A percentile compares a stretch with the other conserved stretches of the same genome.
Evolutionary conservation across 2,888 invertebrate genomes (phyloP).

Genomic region (Dryadula phaetusa): DNA sequence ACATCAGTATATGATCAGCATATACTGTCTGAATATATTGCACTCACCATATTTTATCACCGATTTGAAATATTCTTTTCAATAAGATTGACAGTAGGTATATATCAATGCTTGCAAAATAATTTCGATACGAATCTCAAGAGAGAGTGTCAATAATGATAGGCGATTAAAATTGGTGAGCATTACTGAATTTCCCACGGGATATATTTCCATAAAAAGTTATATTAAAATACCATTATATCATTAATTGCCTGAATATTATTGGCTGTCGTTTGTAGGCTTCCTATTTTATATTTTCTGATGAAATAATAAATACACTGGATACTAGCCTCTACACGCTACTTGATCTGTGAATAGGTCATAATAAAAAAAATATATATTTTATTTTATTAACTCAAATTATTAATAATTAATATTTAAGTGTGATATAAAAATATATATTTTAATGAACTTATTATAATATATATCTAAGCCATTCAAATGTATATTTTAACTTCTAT

Average conservation of each 20-base stretch:
- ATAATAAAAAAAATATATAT: background rate
- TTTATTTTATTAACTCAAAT: too few species aligned
- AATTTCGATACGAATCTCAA: conserved; percentile 44
- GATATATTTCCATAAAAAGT: conserved; percentile 42
- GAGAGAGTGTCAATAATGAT: conserved; percentile 49
- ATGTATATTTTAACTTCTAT: too few species aligned
- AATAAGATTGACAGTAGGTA: conserved; percentile 20
- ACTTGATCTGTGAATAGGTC: background rate
- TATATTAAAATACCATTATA: conserved; percentile 35
- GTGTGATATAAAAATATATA: too few species aligned
- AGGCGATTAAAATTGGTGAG: conserved; percentile 47
- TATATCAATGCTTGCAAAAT: conserved; percentile 31
- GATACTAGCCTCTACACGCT: background rate
- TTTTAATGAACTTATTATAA: too few species aligned
- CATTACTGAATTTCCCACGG: conserved; percentile 46
- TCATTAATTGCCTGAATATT: conserved; percentile 33
- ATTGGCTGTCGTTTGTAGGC: conserved; percentile 23
- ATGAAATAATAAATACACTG: conserved; percentile 10
- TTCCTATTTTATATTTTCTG: conserved; percentile 23
- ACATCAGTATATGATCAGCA: too few species aligned
- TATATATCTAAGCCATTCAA: too few species aligned
- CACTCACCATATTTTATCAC: background rate
- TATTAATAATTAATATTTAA: too few species aligned
- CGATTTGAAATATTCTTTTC: background rate
- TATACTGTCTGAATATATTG: background rate